Evolutionary conservation across 2,797 vertebrate species (phyloP), one percentile per base, ranked within the genome.

Genomic region (Sebastiscus albofasciatus): DNA sequence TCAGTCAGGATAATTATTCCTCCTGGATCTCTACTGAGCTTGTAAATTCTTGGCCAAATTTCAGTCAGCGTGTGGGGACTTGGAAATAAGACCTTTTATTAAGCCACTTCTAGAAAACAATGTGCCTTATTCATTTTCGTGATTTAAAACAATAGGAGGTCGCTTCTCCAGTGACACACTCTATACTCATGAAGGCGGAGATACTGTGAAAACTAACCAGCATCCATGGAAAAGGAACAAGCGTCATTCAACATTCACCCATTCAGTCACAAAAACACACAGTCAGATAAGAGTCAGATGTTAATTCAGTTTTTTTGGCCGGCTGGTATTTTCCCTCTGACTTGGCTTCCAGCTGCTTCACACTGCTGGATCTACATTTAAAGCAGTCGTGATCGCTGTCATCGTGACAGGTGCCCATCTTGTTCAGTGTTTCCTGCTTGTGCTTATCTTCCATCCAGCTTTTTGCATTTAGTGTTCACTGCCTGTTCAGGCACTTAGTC

Each of bases 361-460:
- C 83, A 74, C 62, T 67, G 79, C 77, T 69, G 78, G 76, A 72
- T 74, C 46, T 29, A 61, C 76, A 68, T 90, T 80, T 77, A 55
- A 83, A 80, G 34, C 73, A 75, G 84, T 59, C 83, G 58, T 79
- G 77, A 88, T 80, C 1, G 36, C 89, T 77, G 80, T 86, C 79
- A 67, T 83, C 76, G 74, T 72, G 75, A 73, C 82, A 86, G 87
- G 83, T 81, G 77, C 69, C 73, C 90, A 89, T 93, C 88, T 87
- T 90, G 90, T 91, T 93, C 84, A 90, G 87, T 93, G 92, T 95
- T 88, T 94, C 89, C 88, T 92, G 93, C 93, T 92, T 94, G 72
- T 92, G 94, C 94, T 90, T 91, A 60, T 91, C 93, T 85, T 92
- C 73, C 95, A 96, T 95, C 84, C 92, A 92, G 94, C 95, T 89